Conservation (phyloP, 2,888 invertebrate species). For the Synergus laeviventris region DNA sequence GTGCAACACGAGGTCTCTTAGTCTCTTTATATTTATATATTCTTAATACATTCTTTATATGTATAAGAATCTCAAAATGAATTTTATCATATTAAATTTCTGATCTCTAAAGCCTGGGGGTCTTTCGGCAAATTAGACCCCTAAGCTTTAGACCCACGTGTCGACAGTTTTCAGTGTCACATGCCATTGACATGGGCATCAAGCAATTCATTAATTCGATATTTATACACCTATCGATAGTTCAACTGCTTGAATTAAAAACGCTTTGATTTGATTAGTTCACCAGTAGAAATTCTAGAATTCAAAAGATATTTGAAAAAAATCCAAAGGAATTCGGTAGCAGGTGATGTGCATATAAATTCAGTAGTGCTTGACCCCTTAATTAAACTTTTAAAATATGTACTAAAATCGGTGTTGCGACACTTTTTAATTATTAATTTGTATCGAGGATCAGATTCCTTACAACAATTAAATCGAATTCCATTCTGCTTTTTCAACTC, state of each 20-base stretch:
- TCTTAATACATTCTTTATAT: neutral
- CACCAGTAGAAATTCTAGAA: no score
- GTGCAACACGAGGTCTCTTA: slow-evolving; percentile 4
- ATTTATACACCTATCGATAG: neutral
- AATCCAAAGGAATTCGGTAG: neutral
- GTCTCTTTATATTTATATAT: no score
- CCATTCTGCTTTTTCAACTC: slow-evolving; percentile 20
- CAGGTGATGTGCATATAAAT: no score
- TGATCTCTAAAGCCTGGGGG: slow-evolving; percentile 5
- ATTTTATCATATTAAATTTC: slow-evolving; percentile 29
- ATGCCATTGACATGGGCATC: neutral
- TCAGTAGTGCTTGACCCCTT: no score
- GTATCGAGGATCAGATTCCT: neutral
- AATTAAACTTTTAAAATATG: neutral
- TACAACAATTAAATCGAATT: slow-evolving; percentile 19
- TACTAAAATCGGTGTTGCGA: neutral
- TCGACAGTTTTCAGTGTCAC: slow-evolving; percentile 23
- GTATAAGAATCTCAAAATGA: slow-evolving; percentile 13
- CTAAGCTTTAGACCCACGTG: slow-evolving; percentile 35
- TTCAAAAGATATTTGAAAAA: no score
- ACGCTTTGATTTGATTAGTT: no score
- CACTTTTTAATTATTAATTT: neutral
- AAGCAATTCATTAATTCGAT: neutral
- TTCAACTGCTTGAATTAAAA: neutral
- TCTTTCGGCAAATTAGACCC: slow-evolving; percentile 15